Evolutionary conservation across 2,113 vertebrate genomes (phyloP), one percentile per base, ranked within the genome.

Genomic region (Campylomormyrus numenius): DNA sequence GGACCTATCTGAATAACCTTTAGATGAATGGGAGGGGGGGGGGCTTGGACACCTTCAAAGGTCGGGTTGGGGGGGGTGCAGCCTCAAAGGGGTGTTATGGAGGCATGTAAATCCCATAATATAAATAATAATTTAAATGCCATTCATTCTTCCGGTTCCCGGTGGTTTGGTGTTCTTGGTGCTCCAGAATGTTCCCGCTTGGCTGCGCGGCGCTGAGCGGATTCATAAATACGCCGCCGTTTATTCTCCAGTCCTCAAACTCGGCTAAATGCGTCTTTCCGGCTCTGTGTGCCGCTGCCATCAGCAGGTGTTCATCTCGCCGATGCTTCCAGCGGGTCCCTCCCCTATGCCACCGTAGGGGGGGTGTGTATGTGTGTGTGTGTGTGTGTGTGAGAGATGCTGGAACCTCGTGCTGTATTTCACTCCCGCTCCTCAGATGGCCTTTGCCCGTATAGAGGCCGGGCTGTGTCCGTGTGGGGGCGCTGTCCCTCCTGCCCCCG

Each of bases 21-120:
- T 95, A 94, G 93, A 95, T 94, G 93, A 94, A 95, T 95, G 93
- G 94, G 93, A 93, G 94, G 93, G 92, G 94, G 94, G 94, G 95
- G 95, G 94, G 92, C 94, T 94, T 92, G 92, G 93, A 91, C 92
- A 93, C 93, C 94, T 96, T 96, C 94, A 96, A 95, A 95, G 95
- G 93, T 93, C 89, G 90, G 90, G 91, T 94, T 91, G 94, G 10
- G 90, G 87, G 91, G 93, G 91, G 91, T 92, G 90, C 92, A 92
- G 90, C 94, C 94, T 95, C 93, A 93, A 95, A 96, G 95, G 95
- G 94, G 94, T 95, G 93, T 94, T 93, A 92, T 89, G 87, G 94
- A 91, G 90, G 89, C 88, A 90, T 91, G 31, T 95, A 94, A 95
- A 92, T 90, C 89, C 90, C 92, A 90, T 77, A 24, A 92, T 91